phyloP scores from a whole-genome alignment of 2,113 vertebrate species.

The Nyctereutes procyonoides region DNA sequence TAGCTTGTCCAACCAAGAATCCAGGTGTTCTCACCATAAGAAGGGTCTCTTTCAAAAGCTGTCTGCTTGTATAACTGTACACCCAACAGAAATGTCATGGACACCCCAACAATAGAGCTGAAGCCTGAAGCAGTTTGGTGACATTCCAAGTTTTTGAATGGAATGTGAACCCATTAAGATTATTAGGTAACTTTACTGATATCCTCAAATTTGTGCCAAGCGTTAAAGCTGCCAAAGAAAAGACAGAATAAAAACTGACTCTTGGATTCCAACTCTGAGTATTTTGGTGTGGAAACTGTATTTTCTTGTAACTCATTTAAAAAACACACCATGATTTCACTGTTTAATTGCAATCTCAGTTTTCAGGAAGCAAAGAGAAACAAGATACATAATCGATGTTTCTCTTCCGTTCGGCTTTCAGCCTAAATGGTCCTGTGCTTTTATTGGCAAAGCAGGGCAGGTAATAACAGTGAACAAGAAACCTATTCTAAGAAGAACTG shows the following conservation, averaged over 20 bases:
- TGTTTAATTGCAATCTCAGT: conserved; percentile 52
- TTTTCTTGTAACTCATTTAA: conserved; percentile 74
- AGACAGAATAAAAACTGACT: conserved; percentile 57
- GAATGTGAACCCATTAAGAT: conserved; percentile 71
- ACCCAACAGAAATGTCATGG: conserved; percentile 15
- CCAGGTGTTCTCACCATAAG: conserved; percentile 66
- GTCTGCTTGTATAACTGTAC: conserved; percentile 42
- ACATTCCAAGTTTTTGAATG: conserved; percentile 64
- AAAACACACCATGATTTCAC: conserved; percentile 59
- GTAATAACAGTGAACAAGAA: conserved; percentile 83
- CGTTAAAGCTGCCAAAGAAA: conserved; percentile 70
- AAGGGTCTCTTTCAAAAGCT: conserved; percentile 69
- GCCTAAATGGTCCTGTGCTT: conserved; percentile 56
- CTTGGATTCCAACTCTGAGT: conserved; percentile 46
- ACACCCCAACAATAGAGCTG: conserved; percentile 15
- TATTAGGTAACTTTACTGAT: conserved; percentile 76
- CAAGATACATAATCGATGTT: conserved; percentile 37
- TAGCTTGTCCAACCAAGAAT: conserved; percentile 42
- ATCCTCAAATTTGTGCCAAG: conserved; percentile 60
- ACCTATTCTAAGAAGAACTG: conserved; percentile 79
- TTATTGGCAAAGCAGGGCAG: conserved; percentile 77
- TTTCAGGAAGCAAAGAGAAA: conserved; percentile 71
- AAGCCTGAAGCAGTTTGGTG: conserved; percentile 59
- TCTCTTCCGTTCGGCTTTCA: conserved; percentile 64
- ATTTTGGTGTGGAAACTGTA: conserved; percentile 64